Percentiles rank a stretch among this genome's conserved stretches.
Conservation (phyloP, 2,797 vertebrate genomes). For the Hoplostethus atlanticus region DNA sequence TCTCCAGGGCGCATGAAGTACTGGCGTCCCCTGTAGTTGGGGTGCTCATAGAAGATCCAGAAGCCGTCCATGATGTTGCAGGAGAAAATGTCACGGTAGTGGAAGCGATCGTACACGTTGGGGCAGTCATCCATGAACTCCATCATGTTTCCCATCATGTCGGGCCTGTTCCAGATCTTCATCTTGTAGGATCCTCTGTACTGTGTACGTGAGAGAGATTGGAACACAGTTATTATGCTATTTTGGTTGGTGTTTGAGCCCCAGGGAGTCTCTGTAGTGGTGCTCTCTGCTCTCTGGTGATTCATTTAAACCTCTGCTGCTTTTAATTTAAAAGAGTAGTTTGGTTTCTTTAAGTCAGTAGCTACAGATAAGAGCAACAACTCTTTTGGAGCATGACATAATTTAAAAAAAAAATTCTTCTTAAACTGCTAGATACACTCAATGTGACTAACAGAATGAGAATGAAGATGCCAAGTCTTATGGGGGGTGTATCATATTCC, state of each 20-base stretch:
- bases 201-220: conserved; percentile 58
- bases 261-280: conserved; percentile 18
- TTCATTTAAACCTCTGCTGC: conserved; percentile 9
- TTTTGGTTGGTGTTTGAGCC: conserved; percentile 21
- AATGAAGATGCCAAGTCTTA: conserved; percentile 76
- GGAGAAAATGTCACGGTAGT: conserved; percentile 82
- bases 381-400: conserved; percentile 51
- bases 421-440: conserved; percentile 68
- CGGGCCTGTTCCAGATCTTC: conserved; percentile 84
- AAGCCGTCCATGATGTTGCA: conserved; percentile 83
- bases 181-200: conserved; percentile 84
- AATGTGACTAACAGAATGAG: conserved; percentile 74
- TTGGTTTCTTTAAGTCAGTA: conserved; percentile 33
- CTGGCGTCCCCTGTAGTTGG: conserved; percentile 86
- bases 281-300: conserved; percentile 15
- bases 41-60: conserved; percentile 88
- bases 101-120: conserved; percentile 82
- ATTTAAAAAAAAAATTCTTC: too few species aligned
- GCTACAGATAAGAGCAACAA: conserved; percentile 48
- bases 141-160: conserved; percentile 82
- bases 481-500: conserved; percentile 74
- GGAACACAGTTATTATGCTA: conserved; percentile 30
- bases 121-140: conserved; percentile 87
- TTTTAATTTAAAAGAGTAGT: conserved; percentile 45
- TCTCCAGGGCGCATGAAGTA: conserved; percentile 84